Percentiles rank a stretch among this genome's conserved stretches.
Evolutionary conservation across 2,113 vertebrate genomes (phyloP).

Genomic region (Loxodonta africana): DNA sequence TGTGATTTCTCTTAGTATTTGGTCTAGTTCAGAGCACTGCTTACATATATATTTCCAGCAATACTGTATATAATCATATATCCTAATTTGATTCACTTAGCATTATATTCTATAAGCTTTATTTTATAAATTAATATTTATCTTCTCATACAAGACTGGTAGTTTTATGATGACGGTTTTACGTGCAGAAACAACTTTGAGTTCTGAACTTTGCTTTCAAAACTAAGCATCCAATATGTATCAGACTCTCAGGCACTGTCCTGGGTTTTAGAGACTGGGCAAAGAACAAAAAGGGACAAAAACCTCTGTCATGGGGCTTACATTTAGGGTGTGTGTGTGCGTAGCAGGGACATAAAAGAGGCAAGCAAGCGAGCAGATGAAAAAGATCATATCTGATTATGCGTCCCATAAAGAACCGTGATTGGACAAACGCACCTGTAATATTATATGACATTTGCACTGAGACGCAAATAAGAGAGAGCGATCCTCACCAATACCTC

Average conservation of each 20-base stretch:
- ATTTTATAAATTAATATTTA: constrained; percentile 4
- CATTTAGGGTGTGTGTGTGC: background rate
- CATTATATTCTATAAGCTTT: background rate
- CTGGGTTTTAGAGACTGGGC: background rate
- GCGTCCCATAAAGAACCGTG: background rate
- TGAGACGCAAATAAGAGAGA: background rate
- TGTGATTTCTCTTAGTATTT: background rate
- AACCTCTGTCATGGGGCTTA: background rate
- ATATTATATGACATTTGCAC: background rate
- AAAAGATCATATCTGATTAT: background rate
- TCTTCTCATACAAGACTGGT: background rate
- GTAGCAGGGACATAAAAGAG: background rate
- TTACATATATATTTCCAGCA: background rate
- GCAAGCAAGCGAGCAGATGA: background rate
- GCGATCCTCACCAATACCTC: background rate
- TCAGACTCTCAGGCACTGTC: background rate
- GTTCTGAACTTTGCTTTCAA: constrained; percentile 1
- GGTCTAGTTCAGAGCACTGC: background rate
- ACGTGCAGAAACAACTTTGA: background rate
- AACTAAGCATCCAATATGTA: background rate
- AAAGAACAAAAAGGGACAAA: background rate
- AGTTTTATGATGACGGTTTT: background rate
- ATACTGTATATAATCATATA: background rate
- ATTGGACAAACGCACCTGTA: background rate
- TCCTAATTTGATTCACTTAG: background rate